Conservation (phyloP, 2,888 invertebrate genomes). For the Malthinus flaveolus region DNA sequence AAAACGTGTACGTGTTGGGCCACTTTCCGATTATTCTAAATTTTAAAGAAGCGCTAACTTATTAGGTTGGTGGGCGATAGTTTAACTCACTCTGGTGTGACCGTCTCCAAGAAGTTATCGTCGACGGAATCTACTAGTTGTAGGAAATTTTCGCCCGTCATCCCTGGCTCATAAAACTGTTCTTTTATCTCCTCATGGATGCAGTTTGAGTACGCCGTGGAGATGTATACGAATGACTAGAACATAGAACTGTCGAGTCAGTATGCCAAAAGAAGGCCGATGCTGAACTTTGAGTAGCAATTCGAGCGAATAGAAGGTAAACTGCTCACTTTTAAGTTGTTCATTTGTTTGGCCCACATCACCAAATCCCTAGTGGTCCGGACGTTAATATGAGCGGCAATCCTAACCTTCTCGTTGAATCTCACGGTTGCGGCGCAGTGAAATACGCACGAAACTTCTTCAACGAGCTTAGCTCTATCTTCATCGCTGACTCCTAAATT, state of each 20-base stretch:
- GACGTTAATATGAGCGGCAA: slow-evolving; percentile 57
- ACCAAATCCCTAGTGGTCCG: slow-evolving; percentile 56
- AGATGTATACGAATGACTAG: slow-evolving; percentile 61
- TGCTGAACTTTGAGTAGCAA: too few relatives aligned
- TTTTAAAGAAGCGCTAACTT: neutral
- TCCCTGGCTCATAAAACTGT: slow-evolving; percentile 56
- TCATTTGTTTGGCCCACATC: slow-evolving; percentile 56
- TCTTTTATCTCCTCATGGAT: slow-evolving; percentile 59
- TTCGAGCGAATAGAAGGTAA: too few relatives aligned
- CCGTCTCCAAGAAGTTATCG: slow-evolving; percentile 46
- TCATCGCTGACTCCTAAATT: slow-evolving; percentile 55
- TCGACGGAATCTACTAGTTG: slow-evolving; percentile 54
- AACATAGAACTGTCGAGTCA: slow-evolving; percentile 42
- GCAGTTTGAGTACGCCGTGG: slow-evolving; percentile 70
- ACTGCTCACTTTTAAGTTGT: slow-evolving; percentile 59
- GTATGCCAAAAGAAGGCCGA: neutral
- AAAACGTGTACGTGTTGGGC: slow-evolving; percentile 75
- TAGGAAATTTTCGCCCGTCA: slow-evolving; percentile 53
- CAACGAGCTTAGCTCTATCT: slow-evolving; percentile 53
- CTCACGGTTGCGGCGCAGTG: slow-evolving; percentile 60
- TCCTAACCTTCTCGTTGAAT: slow-evolving; percentile 57
- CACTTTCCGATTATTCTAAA: slow-evolving; percentile 57
- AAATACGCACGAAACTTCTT: slow-evolving; percentile 54
- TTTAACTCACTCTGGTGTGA: slow-evolving; percentile 45
- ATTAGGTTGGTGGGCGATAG: neutral